Evolutionary conservation across 2,888 invertebrate genomes (phyloP).

Genomic region (Sarcophaga subvicina): DNA sequence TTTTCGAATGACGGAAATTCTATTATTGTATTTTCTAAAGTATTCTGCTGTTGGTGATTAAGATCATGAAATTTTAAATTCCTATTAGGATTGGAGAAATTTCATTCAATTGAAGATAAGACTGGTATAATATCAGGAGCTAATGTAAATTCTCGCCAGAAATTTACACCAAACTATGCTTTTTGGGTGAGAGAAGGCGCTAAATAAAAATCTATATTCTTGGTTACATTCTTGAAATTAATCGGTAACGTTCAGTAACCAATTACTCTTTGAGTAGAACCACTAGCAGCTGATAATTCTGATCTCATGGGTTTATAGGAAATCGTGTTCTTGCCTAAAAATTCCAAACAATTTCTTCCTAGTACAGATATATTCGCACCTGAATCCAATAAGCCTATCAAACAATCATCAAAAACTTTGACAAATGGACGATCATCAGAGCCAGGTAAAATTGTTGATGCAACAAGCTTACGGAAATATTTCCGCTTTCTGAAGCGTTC

Average conservation of each 20-base stretch:
- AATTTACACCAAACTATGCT: constrained; percentile 9
- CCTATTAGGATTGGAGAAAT: background rate
- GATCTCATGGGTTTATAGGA: background rate
- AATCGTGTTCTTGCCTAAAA: constrained; percentile 16
- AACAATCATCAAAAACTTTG: constrained; percentile 1
- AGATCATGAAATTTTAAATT: constrained; percentile 21
- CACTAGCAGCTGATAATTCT: background rate
- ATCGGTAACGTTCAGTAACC: too few relatives aligned
- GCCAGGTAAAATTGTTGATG: background rate
- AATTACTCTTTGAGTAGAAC: background rate
- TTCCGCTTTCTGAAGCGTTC: constrained; percentile 8
- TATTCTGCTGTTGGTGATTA: constrained; percentile 9
- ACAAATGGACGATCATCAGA: constrained; percentile 38
- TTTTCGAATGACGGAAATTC: constrained; percentile 33
- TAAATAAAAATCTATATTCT: constrained; percentile 22
- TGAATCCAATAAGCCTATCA: constrained; percentile 29
- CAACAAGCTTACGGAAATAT: constrained; percentile 15
- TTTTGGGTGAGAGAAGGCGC: constrained; percentile 18
- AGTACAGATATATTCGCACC: constrained; percentile 31
- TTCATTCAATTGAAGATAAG: too few relatives aligned
- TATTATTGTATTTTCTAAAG: constrained; percentile 13
- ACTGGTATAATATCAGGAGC: constrained; percentile 34
- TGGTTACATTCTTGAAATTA: too few relatives aligned
- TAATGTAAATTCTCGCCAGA: constrained; percentile 10
- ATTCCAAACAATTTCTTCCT: constrained; percentile 25